Percentiles rank a stretch among this genome's conserved stretches.
phyloP scores from a whole-genome alignment of 1,140 invertebrate species.

The Macrostomum lignano region DNA sequence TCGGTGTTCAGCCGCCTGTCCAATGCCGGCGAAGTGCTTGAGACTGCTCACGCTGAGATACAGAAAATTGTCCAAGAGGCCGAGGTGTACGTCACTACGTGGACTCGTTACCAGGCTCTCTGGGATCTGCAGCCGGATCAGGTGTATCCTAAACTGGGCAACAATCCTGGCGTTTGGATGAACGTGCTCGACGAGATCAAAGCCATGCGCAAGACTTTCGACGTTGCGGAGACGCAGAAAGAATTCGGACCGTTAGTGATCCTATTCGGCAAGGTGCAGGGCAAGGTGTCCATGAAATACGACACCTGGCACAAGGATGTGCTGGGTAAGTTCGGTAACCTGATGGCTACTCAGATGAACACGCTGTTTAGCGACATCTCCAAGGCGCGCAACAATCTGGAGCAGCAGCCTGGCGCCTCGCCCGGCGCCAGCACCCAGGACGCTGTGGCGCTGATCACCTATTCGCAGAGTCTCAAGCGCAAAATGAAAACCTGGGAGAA shows the following conservation, averaged over 20 bases:
- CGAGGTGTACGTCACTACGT: slow-evolving; percentile 44
- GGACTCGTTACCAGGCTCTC: slow-evolving; percentile 52
- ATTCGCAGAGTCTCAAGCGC: slow-evolving; percentile 78
- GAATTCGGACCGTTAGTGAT: slow-evolving; percentile 90
- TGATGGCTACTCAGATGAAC: slow-evolving; percentile 66
- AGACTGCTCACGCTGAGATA: slow-evolving; percentile 61
- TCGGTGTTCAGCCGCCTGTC: slow-evolving; percentile 69
- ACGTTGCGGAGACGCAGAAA: slow-evolving; percentile 77
- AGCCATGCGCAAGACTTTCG: slow-evolving; percentile 60
- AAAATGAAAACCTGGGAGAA: slow-evolving; percentile 54
- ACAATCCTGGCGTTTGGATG: slow-evolving; percentile 68
- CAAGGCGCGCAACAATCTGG: slow-evolving; percentile 56
- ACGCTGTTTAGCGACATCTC: slow-evolving; percentile 61
- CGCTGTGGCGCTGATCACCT: slow-evolving; percentile 87
- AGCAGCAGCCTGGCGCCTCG: slow-evolving; percentile 88
- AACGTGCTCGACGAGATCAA: slow-evolving; percentile 88
- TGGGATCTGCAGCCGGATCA: slow-evolving; percentile 93
- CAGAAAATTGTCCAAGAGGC: slow-evolving; percentile 64
- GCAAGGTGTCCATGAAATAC: slow-evolving; percentile 90
- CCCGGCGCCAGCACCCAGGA: slow-evolving; percentile 73
- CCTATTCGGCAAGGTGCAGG: slow-evolving; percentile 80
- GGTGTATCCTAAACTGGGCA: slow-evolving; percentile 61
- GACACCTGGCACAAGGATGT: slow-evolving; percentile 99
- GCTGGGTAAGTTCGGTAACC: slow-evolving; percentile 65
- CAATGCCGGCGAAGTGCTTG: slow-evolving; percentile 40